Evolutionary conservation across 2,888 invertebrate genomes (phyloP).

Genomic region (Panopea generosa): DNA sequence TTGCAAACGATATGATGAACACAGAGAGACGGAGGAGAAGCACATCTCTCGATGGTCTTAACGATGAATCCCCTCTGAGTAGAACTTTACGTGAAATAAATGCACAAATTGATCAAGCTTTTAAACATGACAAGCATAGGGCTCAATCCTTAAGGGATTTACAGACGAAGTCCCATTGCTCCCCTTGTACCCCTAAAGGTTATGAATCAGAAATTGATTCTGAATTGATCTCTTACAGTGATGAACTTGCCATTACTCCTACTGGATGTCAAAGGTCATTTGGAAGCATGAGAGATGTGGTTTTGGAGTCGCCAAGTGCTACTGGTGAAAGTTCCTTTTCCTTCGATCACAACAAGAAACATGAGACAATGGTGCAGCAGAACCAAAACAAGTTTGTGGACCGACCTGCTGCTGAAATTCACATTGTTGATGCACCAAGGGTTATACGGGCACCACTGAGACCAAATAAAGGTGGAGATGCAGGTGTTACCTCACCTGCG

Average conservation of each 20-base stretch:
- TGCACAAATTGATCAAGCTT: slow-evolving; percentile 79
- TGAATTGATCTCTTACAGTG: slow-evolving; percentile 49
- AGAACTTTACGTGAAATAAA: slow-evolving; percentile 78
- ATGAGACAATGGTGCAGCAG: slow-evolving; percentile 9
- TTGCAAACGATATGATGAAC: slow-evolving; percentile 32
- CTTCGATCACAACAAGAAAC: not conserved
- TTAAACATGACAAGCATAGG: slow-evolving; percentile 70
- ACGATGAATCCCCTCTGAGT: slow-evolving; percentile 74
- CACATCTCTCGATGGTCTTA: slow-evolving; percentile 75
- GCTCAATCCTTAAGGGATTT: slow-evolving; percentile 53
- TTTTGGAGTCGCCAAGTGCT: not conserved
- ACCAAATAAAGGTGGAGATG: slow-evolving; percentile 22
- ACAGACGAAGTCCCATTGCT: too few relatives aligned
- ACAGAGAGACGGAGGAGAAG: slow-evolving; percentile 70
- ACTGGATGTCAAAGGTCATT: slow-evolving; percentile 58
- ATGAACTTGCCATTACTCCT: slow-evolving; percentile 50
- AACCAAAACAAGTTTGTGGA: slow-evolving; percentile 64
- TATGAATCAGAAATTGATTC: slow-evolving; percentile 32
- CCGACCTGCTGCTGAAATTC: slow-evolving; percentile 66
- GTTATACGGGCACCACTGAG: slow-evolving; percentile 66
- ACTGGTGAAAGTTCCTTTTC: not conserved
- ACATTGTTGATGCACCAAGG: slow-evolving; percentile 66
- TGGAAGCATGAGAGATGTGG: slow-evolving; percentile 55
- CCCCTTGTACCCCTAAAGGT: slow-evolving; percentile 17
- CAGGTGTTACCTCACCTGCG: not conserved